Conservation (phyloP, 2,113 vertebrate genomes). For the Accipiter virgatus region DNA sequence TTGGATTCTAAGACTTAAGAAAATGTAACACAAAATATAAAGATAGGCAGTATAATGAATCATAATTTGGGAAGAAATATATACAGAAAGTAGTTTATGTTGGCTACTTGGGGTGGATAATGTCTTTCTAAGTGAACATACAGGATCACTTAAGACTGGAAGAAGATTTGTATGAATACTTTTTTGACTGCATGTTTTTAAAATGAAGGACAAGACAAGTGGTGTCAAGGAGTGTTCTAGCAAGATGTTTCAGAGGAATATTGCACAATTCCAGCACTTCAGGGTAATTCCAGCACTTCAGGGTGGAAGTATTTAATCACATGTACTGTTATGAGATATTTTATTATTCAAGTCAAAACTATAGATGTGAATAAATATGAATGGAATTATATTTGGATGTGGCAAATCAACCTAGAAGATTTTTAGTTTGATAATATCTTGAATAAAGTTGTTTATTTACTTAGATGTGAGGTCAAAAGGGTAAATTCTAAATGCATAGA, state of each 20-base stretch:
- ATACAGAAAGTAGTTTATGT: not conserved
- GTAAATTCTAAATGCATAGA: not conserved
- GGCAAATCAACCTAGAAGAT: not conserved
- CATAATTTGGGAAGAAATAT: not conserved
- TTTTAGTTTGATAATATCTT: not conserved
- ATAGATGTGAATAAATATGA: not conserved
- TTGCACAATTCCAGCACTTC: not conserved
- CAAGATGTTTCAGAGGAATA: not conserved
- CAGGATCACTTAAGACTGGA: not conserved
- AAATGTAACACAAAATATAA: not conserved
- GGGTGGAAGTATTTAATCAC: conserved; percentile 8
- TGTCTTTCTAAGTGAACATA: not conserved
- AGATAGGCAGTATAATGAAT: not conserved
- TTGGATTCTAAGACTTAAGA: not conserved
- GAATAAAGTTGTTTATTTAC: not conserved
- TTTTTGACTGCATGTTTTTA: not conserved
- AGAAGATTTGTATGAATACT: not conserved
- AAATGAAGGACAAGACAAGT: not conserved
- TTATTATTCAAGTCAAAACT: conserved; percentile 26
- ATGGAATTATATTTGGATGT: not conserved
- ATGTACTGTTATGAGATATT: conserved; percentile 5
- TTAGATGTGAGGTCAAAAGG: not conserved
- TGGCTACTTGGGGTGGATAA: not conserved
- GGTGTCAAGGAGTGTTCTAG: not conserved
- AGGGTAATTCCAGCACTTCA: not conserved